A percentile compares a stretch with the other conserved stretches of the same genome.
Conservation (phyloP, 2,888 invertebrate species). For the Dysmachus trigonus region DNA sequence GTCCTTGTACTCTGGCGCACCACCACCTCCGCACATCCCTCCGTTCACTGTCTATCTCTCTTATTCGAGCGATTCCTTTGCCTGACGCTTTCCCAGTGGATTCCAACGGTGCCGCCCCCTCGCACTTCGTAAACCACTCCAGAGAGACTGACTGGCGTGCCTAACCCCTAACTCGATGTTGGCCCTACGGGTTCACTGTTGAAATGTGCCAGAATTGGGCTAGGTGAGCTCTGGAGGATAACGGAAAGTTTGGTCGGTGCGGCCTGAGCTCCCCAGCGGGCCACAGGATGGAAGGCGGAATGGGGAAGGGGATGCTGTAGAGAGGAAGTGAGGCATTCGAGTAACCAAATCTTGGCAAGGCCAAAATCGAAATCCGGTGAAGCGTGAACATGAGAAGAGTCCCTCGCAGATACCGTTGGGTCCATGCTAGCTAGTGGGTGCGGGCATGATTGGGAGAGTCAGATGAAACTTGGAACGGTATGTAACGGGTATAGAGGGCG, state of each 20-base stretch:
- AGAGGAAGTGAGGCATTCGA: not conserved
- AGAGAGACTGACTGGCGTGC: not conserved
- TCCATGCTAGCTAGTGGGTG: not conserved
- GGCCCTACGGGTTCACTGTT: not conserved
- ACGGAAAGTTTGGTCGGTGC: not conserved
- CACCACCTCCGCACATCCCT: not conserved
- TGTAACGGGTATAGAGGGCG: not conserved
- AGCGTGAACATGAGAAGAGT: conserved; percentile 27
- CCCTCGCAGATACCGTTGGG: not conserved
- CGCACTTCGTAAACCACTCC: conserved; percentile 16
- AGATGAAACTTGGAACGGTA: not conserved
- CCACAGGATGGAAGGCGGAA: not conserved
- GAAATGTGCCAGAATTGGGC: conserved; percentile 26
- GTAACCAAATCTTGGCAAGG: conserved; percentile 29
- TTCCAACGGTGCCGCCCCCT: not conserved
- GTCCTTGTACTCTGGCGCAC: not conserved
- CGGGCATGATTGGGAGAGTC: not conserved
- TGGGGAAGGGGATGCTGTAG: not conserved
- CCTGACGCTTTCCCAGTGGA: not conserved
- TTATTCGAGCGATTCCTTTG: not conserved
- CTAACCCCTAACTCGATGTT: not conserved
- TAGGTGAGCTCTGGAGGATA: not conserved
- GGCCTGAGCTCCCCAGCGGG: not conserved
- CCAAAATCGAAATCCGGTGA: conserved; percentile 30
- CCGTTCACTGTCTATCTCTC: too few species aligned